Evolutionary conservation across 2,113 vertebrate genomes (phyloP).

Genomic region (Heptranchias perlo): DNA sequence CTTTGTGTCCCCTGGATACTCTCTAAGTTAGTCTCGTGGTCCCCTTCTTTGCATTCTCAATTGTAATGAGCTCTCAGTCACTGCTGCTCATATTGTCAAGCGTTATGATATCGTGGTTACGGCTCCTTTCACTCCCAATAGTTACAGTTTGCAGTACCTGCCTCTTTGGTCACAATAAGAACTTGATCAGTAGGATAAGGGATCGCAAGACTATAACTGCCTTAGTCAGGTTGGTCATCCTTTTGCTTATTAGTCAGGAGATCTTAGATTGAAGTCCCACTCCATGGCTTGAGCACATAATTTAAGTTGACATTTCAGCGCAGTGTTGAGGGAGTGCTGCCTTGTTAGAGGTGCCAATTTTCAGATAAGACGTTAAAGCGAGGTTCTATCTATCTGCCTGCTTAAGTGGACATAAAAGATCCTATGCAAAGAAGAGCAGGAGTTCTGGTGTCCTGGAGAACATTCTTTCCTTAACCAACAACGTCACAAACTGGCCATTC

Average conservation of each 20-base stretch:
- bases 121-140: background rate
- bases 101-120: background rate
- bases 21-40: background rate
- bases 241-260: background rate
- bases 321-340: no score
- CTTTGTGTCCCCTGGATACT: background rate
- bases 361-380: background rate
- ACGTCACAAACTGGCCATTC: background rate
- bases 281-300: no score
- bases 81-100: background rate
- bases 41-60: no score
- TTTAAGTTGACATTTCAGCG: no score
- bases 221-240: no score
- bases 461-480: background rate
- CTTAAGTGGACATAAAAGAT: no score
- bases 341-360: background rate
- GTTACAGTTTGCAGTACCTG: background rate
- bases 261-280: background rate
- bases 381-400: no score
- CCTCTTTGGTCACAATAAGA: background rate
- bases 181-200: no score
- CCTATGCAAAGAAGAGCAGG: background rate
- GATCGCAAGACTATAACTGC: no score
- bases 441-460: background rate
- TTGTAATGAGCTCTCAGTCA: background rate